These are phyloP conservation scores for Ardeotis arabs DNA, from an alignment of 2,113 vertebrate genomes.

Conservation along the genomic window DNA sequence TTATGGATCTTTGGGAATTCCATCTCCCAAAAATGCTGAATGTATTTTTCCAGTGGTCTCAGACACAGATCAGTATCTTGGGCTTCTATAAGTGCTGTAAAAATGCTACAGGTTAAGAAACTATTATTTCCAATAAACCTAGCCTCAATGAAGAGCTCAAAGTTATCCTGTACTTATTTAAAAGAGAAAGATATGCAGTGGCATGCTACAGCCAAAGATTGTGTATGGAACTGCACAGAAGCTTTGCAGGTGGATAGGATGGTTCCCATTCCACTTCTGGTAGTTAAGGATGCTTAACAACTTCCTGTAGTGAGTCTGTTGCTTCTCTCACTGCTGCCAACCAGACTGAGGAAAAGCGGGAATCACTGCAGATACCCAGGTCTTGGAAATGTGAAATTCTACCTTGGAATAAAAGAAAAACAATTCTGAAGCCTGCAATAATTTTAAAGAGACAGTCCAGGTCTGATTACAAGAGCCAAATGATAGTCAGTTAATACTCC, in stretches of 20 bases:
- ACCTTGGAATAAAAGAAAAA: not conserved
- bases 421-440: not conserved
- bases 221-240: not conserved
- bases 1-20: slow-evolving; percentile 66
- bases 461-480: not conserved
- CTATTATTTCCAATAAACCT: not conserved
- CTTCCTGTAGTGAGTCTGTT: not conserved
- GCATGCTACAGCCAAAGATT: not conserved
- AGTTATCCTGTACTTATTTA: not conserved
- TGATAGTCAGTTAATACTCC: not conserved
- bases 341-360: not conserved
- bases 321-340: not conserved
- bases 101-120: not conserved
- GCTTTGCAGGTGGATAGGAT: not conserved
- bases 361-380: not conserved
- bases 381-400: not conserved
- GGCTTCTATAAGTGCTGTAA: slow-evolving; percentile 79
- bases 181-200: not conserved
- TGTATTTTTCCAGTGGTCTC: slow-evolving; percentile 69
- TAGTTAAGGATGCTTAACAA: not conserved
- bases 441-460: not conserved
- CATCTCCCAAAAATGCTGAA: slow-evolving; percentile 71
- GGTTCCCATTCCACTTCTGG: not conserved
- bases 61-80: slow-evolving; percentile 78
- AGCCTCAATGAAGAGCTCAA: not conserved